A percentile compares a stretch with the other conserved stretches of the same genome.
These are phyloP conservation scores for Tragelaphus scriptus DNA, from an alignment of 2,113 vertebrate genomes.

Conservation along the genomic window DNA sequence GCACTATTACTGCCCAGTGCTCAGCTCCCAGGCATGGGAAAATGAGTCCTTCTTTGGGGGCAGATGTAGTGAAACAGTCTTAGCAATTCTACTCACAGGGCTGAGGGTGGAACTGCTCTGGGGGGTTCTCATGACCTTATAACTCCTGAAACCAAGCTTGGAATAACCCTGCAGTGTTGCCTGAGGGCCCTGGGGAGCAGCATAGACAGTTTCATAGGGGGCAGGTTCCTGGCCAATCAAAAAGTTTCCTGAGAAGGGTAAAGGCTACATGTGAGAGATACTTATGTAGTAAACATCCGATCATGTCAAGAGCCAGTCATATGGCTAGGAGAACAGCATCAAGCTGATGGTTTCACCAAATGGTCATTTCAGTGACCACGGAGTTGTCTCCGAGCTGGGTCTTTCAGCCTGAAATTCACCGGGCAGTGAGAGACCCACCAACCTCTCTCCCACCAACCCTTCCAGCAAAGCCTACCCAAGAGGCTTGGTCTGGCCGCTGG, in stretches of 20 bases:
- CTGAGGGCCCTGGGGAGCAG: not conserved
- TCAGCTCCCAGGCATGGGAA: conserved; percentile 4
- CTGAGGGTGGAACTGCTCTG: not conserved
- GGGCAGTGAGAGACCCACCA: not conserved
- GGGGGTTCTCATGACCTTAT: conserved; percentile 9
- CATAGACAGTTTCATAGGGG: not conserved
- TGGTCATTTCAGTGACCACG: not conserved
- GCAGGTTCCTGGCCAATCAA: not conserved
- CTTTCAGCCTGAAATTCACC: not conserved
- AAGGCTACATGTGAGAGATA: not conserved
- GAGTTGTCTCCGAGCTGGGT: not conserved
- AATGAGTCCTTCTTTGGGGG: not conserved
- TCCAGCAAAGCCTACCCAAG: not conserved
- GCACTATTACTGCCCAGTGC: not conserved
- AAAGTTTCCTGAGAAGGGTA: not conserved
- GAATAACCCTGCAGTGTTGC: not conserved
- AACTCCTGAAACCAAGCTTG: not conserved
- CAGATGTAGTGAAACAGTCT: not conserved
- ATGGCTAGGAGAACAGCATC: not conserved
- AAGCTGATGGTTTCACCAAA: not conserved
- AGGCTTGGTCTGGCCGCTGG: not conserved
- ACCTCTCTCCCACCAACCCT: not conserved
- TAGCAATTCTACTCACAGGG: not conserved
- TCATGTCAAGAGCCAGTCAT: not conserved
- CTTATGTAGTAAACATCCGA: not conserved